A percentile compares a stretch with the other conserved stretches of the same genome.
These are phyloP conservation scores for Dilophus febrilis DNA, from an alignment of 2,888 invertebrate genomes.

Conservation along the genomic window DNA sequence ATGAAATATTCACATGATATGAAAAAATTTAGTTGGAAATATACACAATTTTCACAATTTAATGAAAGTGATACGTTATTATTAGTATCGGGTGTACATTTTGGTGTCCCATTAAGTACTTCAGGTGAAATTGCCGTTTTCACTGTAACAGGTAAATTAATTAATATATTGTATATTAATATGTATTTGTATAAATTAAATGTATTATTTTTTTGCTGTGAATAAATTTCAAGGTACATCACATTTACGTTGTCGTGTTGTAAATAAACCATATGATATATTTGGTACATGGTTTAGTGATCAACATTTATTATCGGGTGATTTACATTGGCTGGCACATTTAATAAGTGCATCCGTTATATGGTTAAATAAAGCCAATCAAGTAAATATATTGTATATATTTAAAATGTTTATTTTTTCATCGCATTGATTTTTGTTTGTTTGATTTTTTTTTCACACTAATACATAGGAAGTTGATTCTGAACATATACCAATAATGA, in stretches of 20 bases:
- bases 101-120: slow-evolving; percentile 53
- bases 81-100: slow-evolving; percentile 69
- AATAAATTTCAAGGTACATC: slow-evolving; percentile 39
- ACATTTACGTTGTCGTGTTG: slow-evolving; percentile 51
- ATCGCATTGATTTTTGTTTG: too few relatives aligned
- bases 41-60: slow-evolving; percentile 73
- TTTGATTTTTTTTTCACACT: too few relatives aligned
- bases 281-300: slow-evolving; percentile 84
- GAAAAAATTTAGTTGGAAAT: slow-evolving; percentile 69
- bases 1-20: slow-evolving; percentile 57
- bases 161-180: not conserved
- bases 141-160: slow-evolving; percentile 44
- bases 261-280: slow-evolving; percentile 72
- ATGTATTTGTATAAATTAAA: not conserved
- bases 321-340: slow-evolving; percentile 63
- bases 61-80: slow-evolving; percentile 64
- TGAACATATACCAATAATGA: slow-evolving; percentile 61
- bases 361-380: slow-evolving; percentile 58
- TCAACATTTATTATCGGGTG: slow-evolving; percentile 60
- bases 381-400: not conserved
- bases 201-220: not conserved
- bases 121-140: slow-evolving; percentile 83
- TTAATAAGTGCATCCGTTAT: slow-evolving; percentile 55
- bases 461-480: slow-evolving; percentile 46
- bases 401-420: too few relatives aligned